Evolutionary conservation across 1,140 invertebrate genomes (phyloP).

Genomic region (Probaryconus sp.): DNA sequence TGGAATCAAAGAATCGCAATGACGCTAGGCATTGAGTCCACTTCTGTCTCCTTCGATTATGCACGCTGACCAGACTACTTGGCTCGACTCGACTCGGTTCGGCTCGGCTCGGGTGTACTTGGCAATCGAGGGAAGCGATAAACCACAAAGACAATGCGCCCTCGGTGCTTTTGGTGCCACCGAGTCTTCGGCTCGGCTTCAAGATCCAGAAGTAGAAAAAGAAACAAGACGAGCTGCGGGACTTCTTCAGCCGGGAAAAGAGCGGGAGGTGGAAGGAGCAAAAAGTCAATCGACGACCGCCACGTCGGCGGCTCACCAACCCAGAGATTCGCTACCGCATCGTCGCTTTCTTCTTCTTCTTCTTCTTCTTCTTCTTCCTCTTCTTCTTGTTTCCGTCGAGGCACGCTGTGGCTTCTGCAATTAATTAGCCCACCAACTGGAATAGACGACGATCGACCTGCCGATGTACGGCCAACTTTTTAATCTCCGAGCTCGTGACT

Average conservation of each 20-base stretch:
- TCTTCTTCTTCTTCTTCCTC: constrained; percentile 25
- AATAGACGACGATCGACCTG: constrained; percentile 64
- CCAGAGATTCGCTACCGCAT: constrained; percentile 45
- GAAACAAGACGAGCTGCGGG: constrained; percentile 18
- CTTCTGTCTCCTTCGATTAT: constrained; percentile 16
- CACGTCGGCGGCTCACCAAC: constrained; percentile 65
- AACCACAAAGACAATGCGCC: constrained; percentile 74
- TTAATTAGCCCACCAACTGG: constrained; percentile 71
- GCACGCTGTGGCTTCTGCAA: constrained; percentile 68
- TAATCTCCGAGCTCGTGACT: constrained; percentile 69
- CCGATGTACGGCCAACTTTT: constrained; percentile 72
- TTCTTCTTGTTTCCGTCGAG: constrained; percentile 24
- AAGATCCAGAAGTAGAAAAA: constrained; percentile 39
- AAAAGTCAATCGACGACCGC: constrained; percentile 69
- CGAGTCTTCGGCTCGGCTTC: constrained; percentile 56
- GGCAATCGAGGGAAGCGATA: constrained; percentile 73
- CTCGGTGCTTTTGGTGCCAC: constrained; percentile 67
- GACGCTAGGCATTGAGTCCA: constrained; percentile 9
- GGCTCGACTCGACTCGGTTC: constrained; percentile 37
- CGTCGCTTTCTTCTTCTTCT: constrained; percentile 37
- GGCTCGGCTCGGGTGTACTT: constrained; percentile 66
- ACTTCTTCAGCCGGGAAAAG: constrained; percentile 34
- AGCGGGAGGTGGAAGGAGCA: constrained; percentile 58
- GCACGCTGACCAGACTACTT: constrained; percentile 41
- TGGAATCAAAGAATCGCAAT: constrained; percentile 15